Evolutionary conservation across 2,888 invertebrate species (phyloP).

Genomic region (Stenichneumon culpator): DNA sequence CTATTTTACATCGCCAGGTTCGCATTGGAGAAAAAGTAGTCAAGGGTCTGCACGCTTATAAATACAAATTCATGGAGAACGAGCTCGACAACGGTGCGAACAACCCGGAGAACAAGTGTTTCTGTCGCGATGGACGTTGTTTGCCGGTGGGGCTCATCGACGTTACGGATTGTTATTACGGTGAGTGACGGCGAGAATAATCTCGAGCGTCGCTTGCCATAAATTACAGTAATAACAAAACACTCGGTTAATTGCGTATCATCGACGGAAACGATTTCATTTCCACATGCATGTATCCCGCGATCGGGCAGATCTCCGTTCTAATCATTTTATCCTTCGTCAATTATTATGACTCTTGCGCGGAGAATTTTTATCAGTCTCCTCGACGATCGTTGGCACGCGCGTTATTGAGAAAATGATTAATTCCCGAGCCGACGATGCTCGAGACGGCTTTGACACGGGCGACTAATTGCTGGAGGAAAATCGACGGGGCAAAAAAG

Average conservation of each 20-base stretch:
- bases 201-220: neutral
- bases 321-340: constrained; percentile 34
- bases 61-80: constrained; percentile 92
- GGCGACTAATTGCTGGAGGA: constrained; percentile 39
- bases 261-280: neutral
- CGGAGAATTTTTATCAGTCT: neutral
- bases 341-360: constrained; percentile 4
- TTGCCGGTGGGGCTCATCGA: constrained; percentile 92
- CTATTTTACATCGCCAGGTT: constrained; percentile 85
- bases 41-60: constrained; percentile 89
- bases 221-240: neutral
- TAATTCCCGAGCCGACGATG: constrained; percentile 40
- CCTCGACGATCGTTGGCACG: constrained; percentile 3
- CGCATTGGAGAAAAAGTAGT: constrained; percentile 88
- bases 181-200: constrained; percentile 78
- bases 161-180: constrained; percentile 95
- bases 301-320: neutral
- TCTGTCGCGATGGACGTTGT: constrained; percentile 91
- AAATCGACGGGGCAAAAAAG: constrained; percentile 20
- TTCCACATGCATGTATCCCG: neutral
- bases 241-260: constrained; percentile 30
- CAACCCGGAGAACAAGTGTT: constrained; percentile 92
- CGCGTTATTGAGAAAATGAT: constrained; percentile 20
- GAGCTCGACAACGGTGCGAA: constrained; percentile 92
- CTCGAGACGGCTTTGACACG: constrained; percentile 41